A percentile compares a stretch with the other conserved stretches of the same genome.
Evolutionary conservation across 2,888 invertebrate species (phyloP).

Genomic region (Agriotes lineatus): DNA sequence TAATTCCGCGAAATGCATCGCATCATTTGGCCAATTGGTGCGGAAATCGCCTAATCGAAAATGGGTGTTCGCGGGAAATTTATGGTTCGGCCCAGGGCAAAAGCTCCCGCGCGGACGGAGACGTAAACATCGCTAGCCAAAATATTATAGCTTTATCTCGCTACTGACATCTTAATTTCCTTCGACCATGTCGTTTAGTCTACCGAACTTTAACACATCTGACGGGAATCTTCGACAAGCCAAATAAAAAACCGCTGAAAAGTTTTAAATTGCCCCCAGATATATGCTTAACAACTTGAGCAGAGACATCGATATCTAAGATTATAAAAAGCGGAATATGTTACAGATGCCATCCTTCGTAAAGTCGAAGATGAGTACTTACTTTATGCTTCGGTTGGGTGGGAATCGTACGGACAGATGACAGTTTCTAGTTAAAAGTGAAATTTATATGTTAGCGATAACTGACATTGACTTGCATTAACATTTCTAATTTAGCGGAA

Average conservation of each 20-base stretch:
- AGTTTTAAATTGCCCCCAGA: conserved; percentile 30
- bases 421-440: no score
- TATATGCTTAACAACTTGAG: conserved; percentile 28
- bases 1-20: conserved; percentile 37
- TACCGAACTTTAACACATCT: conserved; percentile 41
- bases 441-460: no score
- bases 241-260: conserved; percentile 32
- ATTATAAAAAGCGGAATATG: conserved; percentile 9
- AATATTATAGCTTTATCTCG: conserved; percentile 34
- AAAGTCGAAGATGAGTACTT: not conserved
- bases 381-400: not conserved
- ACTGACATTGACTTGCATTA: no score
- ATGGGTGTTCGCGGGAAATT: not conserved
- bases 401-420: not conserved
- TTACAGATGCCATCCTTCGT: not conserved
- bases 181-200: conserved; percentile 37
- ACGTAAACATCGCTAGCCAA: conserved; percentile 29
- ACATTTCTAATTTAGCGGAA: no score
- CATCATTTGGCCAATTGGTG: conserved; percentile 28
- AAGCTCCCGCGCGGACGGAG: conserved; percentile 5
- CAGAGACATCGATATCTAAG: conserved; percentile 15
- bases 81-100: not conserved
- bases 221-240: conserved; percentile 32
- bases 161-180: conserved; percentile 37
- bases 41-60: conserved; percentile 14